phyloP scores from a whole-genome alignment of 2,888 invertebrate species.

The Baronia brevicornis region DNA sequence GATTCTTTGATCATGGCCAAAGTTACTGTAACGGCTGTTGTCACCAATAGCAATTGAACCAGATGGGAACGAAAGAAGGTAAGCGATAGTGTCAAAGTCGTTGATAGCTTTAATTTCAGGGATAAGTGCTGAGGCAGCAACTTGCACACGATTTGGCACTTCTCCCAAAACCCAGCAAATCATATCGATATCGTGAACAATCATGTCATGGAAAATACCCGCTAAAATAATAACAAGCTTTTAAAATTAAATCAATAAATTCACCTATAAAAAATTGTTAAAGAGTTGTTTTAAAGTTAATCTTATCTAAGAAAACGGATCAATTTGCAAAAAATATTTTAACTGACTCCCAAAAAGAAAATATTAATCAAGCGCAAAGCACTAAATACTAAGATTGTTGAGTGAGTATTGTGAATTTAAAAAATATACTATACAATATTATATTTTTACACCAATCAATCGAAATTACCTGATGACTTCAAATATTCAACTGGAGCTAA shows the following conservation, averaged over 20 bases:
- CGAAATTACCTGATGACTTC: conserved; percentile 65
- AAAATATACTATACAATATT: background rate
- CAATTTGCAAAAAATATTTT: no score
- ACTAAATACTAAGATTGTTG: conserved; percentile 1
- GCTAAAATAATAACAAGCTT: conserved; percentile 43
- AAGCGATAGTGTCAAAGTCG: conserved; percentile 79
- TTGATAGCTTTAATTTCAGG: conserved; percentile 75
- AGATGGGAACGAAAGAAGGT: conserved; percentile 76
- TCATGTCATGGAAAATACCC: conserved; percentile 81
- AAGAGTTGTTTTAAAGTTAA: no score
- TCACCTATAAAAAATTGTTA: no score
- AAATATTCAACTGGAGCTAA: conserved; percentile 78
- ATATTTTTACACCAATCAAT: background rate
- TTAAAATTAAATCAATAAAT: no score
- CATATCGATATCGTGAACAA: conserved; percentile 82
- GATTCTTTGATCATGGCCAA: conserved; percentile 81
- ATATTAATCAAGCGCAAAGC: no score
- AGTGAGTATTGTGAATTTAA: conserved; percentile 4
- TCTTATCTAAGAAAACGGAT: no score
- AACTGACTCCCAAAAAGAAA: no score
- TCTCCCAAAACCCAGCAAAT: conserved; percentile 79
- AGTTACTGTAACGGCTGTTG: conserved; percentile 75
- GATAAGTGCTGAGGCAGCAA: conserved; percentile 70
- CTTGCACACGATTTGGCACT: conserved; percentile 74
- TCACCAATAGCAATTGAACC: conserved; percentile 79